Conservation (phyloP, 1,140 invertebrate species). For the Aphelinus certus region DNA sequence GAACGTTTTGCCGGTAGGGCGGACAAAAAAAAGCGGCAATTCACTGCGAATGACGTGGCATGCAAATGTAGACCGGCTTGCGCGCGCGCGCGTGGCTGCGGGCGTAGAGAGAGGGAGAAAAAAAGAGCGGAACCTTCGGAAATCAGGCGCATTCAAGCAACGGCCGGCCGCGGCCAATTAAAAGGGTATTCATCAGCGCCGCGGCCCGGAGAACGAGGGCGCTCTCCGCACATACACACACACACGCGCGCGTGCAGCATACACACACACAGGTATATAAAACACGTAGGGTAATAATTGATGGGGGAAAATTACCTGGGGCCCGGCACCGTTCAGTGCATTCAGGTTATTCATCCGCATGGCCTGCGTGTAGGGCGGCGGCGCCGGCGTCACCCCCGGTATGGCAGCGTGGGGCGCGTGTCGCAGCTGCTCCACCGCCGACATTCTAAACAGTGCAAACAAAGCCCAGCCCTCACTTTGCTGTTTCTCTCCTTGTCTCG, state of each 20-base stretch:
- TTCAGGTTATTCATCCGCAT: constrained; percentile 65
- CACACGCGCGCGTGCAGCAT: too few species aligned
- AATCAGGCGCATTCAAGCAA: too few species aligned
- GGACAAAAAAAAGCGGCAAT: too few species aligned
- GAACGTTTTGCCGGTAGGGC: too few species aligned
- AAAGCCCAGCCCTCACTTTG: not conserved
- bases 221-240: too few species aligned
- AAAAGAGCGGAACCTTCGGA: too few species aligned
- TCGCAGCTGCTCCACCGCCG: constrained; percentile 64
- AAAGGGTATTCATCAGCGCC: constrained; percentile 30
- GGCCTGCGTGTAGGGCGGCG: constrained; percentile 74
- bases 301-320: constrained; percentile 58
- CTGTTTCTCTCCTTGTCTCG: too few species aligned
- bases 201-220: not conserved
- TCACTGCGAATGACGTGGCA: too few species aligned
- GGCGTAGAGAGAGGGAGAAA: too few species aligned
- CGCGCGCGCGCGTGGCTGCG: too few species aligned
- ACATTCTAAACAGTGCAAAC: constrained; percentile 58
- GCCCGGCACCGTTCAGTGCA: constrained; percentile 66
- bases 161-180: constrained; percentile 6
- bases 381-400: constrained; percentile 80
- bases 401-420: constrained; percentile 76
- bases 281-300: not conserved
- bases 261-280: too few species aligned
- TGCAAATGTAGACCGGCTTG: too few species aligned